Base-by-base conservation (phyloP, 2,797 vertebrate genomes). In the Tokudaia tokunoshimensis region DNA sequence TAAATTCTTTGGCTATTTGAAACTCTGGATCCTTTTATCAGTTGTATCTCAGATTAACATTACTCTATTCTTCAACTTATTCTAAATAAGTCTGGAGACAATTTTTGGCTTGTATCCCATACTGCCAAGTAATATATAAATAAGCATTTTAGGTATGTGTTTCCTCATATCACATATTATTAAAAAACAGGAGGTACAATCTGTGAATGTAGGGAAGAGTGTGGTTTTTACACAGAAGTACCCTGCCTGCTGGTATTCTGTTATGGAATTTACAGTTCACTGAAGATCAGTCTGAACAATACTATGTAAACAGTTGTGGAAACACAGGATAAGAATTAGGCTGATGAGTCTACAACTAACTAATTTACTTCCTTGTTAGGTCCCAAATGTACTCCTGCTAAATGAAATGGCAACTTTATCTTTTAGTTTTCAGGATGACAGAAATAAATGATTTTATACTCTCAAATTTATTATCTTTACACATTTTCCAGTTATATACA, bases 201-300 rank as follows among this genome's bases (percentile, higher is more conserved):
- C 6, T 20, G 19, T 24, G 34, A 0, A 26, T 19, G 4, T 3
- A 55, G 41, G 92, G 41, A 94, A 72, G 34, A 59, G 13, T 65
- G 15, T 1, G 15, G 0, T 72, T 76, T 75, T 94, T 67, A 20
- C 59, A 55, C 6, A 55, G 81, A 67, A 70, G n/a, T 34, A 52
- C 12, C 14, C 72, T 67, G 1, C 1, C 31, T 70, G 24, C 47
- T 47, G 26, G 24, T n/a, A 5, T 47, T 96, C 4, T 81, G 29
- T 47, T 87, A 67, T 67, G 26, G 34, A n/a, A 47, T 92, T 84
- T 85, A 93, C 81, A 93, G 88, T 61, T 74, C 92, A 34, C 3
- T 24, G 24, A 29, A 41, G 57, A 44, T 61, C 37, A 19, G 24
- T 61, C 26, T 86, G 9, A 75, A 74, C 55, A n/a, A 17, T 26